A percentile compares a stretch with the other conserved stretches of the same genome.
Evolutionary conservation across 2,888 invertebrate species (phyloP).

Genomic region (Drosophila aldrichi): DNA sequence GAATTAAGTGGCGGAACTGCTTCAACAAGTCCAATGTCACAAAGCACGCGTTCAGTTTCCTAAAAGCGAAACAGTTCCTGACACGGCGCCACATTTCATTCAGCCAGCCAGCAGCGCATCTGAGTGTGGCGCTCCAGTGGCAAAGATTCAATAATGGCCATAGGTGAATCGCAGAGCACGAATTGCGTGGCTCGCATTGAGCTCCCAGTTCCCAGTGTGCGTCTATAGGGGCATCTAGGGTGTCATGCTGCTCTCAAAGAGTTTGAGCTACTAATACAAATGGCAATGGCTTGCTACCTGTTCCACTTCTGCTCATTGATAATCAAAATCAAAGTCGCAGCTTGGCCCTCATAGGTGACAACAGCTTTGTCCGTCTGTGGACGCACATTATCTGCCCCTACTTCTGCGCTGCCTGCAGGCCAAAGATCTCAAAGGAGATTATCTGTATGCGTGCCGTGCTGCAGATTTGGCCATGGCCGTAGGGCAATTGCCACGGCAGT

Average conservation of each 20-base stretch:
- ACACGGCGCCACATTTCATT: slow-evolving; percentile 86
- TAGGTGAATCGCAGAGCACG: slow-evolving; percentile 87
- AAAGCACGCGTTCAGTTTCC: slow-evolving; percentile 24
- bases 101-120: slow-evolving; percentile 86
- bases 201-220: slow-evolving; percentile 73
- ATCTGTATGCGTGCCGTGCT: neutral
- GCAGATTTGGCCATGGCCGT: neutral
- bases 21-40: slow-evolving; percentile 52
- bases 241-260: slow-evolving; percentile 82
- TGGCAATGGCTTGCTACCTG: neutral
- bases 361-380: neutral
- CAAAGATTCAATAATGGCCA: slow-evolving; percentile 87
- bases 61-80: slow-evolving; percentile 52
- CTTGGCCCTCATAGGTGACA: neutral
- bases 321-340: neutral
- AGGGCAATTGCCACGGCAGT: neutral
- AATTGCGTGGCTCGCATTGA: slow-evolving; percentile 84
- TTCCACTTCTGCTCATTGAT: neutral
- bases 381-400: neutral
- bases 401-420: neutral
- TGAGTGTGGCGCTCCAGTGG: slow-evolving; percentile 84
- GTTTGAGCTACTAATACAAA: neutral
- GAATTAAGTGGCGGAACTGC: slow-evolving; percentile 73
- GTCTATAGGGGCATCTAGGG: slow-evolving; percentile 87
- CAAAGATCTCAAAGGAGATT: neutral